Evolutionary conservation across 2,888 invertebrate species (phyloP).

Genomic region (Eupithecia subumbrata): DNA sequence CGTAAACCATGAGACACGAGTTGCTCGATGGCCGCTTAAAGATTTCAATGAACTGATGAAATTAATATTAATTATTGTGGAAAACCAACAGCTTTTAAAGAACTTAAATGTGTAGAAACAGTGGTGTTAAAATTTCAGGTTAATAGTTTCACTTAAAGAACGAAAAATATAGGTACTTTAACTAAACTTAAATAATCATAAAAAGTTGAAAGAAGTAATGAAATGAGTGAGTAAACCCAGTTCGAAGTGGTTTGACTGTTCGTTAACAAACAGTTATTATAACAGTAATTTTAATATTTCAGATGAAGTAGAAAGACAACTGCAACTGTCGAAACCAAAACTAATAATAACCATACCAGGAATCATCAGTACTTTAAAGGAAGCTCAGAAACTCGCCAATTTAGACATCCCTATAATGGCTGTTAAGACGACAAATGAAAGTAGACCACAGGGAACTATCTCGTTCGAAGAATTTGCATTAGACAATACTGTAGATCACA

Average conservation of each 20-base stretch:
- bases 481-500: constrained; percentile 75
- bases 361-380: constrained; percentile 72
- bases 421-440: constrained; percentile 45
- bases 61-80: no score
- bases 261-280: not conserved
- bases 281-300: constrained; percentile 48
- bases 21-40: no score
- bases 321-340: constrained; percentile 84
- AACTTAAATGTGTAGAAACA: no score
- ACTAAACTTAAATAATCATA: no score
- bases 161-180: no score
- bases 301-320: constrained; percentile 89
- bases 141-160: no score
- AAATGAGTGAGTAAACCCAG: no score
- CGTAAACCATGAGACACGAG: no score
- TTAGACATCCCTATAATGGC: constrained; percentile 80
- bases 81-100: no score
- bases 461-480: constrained; percentile 84
- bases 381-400: constrained; percentile 73
- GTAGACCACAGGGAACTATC: constrained; percentile 79
- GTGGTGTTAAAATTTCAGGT: no score
- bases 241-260: no score
- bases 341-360: constrained; percentile 84
- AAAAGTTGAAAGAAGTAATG: no score
- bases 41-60: not conserved